A percentile compares a stretch with the other conserved stretches of the same genome.
phyloP scores from a whole-genome alignment of 1,140 invertebrate species.

The Bradysia coprophila region DNA sequence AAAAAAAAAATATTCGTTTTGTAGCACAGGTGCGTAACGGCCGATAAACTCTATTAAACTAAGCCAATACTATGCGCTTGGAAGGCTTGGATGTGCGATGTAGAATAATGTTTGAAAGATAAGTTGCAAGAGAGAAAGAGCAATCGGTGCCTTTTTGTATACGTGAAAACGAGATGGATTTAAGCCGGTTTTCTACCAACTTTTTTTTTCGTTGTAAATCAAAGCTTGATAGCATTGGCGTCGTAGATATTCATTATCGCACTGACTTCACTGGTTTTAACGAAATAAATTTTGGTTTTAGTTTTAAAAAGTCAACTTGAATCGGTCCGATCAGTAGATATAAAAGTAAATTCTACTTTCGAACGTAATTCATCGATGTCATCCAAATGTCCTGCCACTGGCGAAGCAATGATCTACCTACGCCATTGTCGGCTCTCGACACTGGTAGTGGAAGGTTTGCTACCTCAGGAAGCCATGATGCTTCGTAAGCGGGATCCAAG shows the following conservation, averaged over 20 bases:
- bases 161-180: not conserved
- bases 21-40: constrained; percentile 16
- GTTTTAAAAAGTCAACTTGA: too few relatives aligned
- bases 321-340: too few relatives aligned
- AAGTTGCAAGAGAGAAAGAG: too few relatives aligned
- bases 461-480: not conserved
- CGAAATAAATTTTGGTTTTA: too few relatives aligned
- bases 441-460: not conserved
- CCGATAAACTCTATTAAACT: constrained; percentile 23
- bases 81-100: too few relatives aligned
- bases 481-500: not conserved
- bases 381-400: not conserved
- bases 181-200: not conserved
- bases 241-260: too few relatives aligned
- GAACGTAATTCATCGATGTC: not conserved
- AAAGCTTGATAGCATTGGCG: not conserved
- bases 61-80: too few relatives aligned
- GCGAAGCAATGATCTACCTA: not conserved
- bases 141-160: too few relatives aligned
- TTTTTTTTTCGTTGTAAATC: not conserved
- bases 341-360: too few relatives aligned
- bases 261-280: too few relatives aligned
- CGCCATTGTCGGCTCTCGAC: not conserved
- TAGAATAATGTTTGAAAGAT: too few relatives aligned
- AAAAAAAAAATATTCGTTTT: too few relatives aligned